A percentile compares a stretch with the other conserved stretches of the same genome.
Conservation (phyloP, 2,113 vertebrate species). For the Nipponia nippon region DNA sequence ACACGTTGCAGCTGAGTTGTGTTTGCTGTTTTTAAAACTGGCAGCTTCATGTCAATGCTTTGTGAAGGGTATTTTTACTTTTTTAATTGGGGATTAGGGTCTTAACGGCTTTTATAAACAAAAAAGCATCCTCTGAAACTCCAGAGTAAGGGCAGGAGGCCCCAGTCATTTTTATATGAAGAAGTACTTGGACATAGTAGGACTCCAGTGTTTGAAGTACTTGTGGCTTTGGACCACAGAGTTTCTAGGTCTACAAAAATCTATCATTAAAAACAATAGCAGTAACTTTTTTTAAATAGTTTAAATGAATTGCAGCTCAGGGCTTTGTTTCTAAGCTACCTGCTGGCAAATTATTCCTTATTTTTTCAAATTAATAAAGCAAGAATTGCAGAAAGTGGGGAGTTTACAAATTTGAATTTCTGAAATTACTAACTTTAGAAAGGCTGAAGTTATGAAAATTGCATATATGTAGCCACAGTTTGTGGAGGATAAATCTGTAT, state of each 20-base stretch:
- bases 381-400: background rate
- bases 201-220: rapidly evolving
- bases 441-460: background rate
- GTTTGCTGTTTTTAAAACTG: background rate
- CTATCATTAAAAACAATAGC: rapidly evolving
- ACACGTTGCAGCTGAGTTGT: background rate
- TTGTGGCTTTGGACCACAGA: background rate
- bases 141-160: background rate
- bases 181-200: background rate
- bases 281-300: background rate
- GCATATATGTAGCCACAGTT: rapidly evolving
- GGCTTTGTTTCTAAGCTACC: background rate
- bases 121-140: background rate
- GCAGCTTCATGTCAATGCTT: background rate
- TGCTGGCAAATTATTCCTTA: background rate
- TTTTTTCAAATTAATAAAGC: background rate
- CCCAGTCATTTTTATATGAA: background rate
- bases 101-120: background rate
- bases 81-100: background rate
- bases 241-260: background rate
- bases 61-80: background rate
- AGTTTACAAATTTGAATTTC: background rate
- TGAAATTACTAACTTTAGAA: background rate
- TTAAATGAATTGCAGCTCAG: background rate
- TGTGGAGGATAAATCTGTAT: background rate